These are phyloP conservation scores for Mylabris phalerata DNA, from an alignment of 1,140 invertebrate genomes.

Conservation along the genomic window DNA sequence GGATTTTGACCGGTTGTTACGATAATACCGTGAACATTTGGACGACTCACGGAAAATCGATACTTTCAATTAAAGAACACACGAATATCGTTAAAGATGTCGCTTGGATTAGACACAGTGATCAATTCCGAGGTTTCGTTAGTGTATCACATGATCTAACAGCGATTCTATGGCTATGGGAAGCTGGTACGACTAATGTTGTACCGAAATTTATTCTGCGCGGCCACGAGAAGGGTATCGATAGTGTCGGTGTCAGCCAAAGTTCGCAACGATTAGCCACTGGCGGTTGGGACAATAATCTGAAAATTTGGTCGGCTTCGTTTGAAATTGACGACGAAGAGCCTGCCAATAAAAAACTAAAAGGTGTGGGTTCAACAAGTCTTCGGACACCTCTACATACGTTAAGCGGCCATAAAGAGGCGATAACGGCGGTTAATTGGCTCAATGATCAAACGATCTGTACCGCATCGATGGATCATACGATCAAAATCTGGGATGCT, in stretches of 20 bases:
- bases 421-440: slow-evolving; percentile 80
- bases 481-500: slow-evolving; percentile 87
- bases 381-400: slow-evolving; percentile 75
- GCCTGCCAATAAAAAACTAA: slow-evolving; percentile 46
- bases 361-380: slow-evolving; percentile 37
- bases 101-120: slow-evolving; percentile 68
- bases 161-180: slow-evolving; percentile 85
- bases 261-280: slow-evolving; percentile 65
- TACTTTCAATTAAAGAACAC: slow-evolving; percentile 79
- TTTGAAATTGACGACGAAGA: slow-evolving; percentile 42
- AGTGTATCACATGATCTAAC: slow-evolving; percentile 90
- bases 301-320: slow-evolving; percentile 70
- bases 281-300: slow-evolving; percentile 83
- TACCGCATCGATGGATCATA: slow-evolving; percentile 92
- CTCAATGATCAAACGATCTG: slow-evolving; percentile 65
- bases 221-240: slow-evolving; percentile 84
- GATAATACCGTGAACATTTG: slow-evolving; percentile 89
- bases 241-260: slow-evolving; percentile 70
- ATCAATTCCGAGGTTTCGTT: slow-evolving; percentile 61
- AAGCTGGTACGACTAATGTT: slow-evolving; percentile 66
- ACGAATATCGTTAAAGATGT: slow-evolving; percentile 69
- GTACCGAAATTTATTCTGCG: slow-evolving; percentile 73
- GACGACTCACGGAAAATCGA: slow-evolving; percentile 76
- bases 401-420: slow-evolving; percentile 87
- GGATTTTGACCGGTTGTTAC: slow-evolving; percentile 92